Base-by-base conservation (phyloP, 2,888 invertebrate genomes). In the Amblyjoppa proteus region DNA sequence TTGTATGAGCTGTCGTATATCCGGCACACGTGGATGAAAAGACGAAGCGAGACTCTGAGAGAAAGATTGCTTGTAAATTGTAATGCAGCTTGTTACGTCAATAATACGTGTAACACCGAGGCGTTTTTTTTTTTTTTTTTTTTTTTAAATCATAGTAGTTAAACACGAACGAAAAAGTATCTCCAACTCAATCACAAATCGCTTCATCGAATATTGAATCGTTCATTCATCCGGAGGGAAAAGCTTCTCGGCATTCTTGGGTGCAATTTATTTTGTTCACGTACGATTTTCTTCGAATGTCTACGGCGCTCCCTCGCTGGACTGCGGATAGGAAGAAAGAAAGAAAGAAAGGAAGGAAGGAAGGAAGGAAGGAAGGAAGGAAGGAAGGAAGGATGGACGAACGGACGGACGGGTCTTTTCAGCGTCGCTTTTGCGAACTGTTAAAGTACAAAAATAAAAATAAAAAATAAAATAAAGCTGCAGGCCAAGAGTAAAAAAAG, bases 1-100 rank as follows among this genome's bases (percentile, higher is more conserved):
- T 74, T 69, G 78, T 83, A 78, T 78, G 83, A 73, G 68, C 73
- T 78, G 83, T 83, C 69, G 74, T 71, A 51, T 78, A 64, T 75
- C 83, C 74, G 78, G 78, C 83, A 70, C 83, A 70, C 83, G 73
- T 71, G 74, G 49, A 64, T 38, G 58, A 64, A 56, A 45, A 79
- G 73, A 79, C 38, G 68, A 20, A 45, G 31, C 25, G 70, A 76
- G 56, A 38, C 69, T 20, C 45, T 16, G 56, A 58, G 82, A 66
- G 69, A n/a, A 28, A 34, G 13, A 68, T 66, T 66, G 74, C 61
- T 80, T 83, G 80, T 71, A 84, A 84, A 84, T 80, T 76, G 80
- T 80, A 76, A 75, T 84, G 73, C 80, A 80, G 51, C 80, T 73
- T 66, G 49, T 58, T 69, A 83, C 83, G 53, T 61, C 61, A 49